Evolutionary conservation across 2,888 invertebrate species (phyloP).

Genomic region (Eupithecia vulgata): DNA sequence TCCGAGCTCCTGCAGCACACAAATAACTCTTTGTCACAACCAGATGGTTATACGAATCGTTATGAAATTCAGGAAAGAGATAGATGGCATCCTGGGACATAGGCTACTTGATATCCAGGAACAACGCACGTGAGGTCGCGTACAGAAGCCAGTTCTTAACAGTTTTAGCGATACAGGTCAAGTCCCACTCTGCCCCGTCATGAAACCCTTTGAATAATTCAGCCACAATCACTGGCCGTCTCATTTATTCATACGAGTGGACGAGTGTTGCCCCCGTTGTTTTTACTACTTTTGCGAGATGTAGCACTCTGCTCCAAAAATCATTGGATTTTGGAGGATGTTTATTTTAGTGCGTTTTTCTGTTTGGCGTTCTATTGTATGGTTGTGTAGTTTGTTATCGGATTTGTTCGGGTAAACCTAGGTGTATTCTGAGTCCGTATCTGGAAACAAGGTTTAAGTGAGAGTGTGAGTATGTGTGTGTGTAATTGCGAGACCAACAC

Average conservation of each 20-base stretch:
- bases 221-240: slow-evolving; percentile 76
- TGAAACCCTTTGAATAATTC: slow-evolving; percentile 70
- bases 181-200: slow-evolving; percentile 11
- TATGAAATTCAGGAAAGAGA: too few relatives aligned
- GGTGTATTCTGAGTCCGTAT: not conserved
- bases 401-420: not conserved
- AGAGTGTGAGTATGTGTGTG: too few relatives aligned
- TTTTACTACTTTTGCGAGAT: slow-evolving; percentile 45
- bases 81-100: too few relatives aligned
- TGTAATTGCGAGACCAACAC: too few relatives aligned
- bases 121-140: not conserved
- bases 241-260: slow-evolving; percentile 76
- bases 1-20: too few relatives aligned
- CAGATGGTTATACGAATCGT: too few relatives aligned
- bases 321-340: slow-evolving; percentile 4
- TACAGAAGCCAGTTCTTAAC: not conserved
- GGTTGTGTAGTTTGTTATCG: not conserved
- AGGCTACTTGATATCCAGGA: not conserved
- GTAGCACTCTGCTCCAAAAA: slow-evolving; percentile 20
- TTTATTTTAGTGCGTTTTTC: not conserved
- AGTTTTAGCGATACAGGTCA: slow-evolving; percentile 10
- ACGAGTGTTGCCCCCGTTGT: slow-evolving; percentile 43
- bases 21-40: too few relatives aligned
- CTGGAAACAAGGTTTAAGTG: too few relatives aligned
- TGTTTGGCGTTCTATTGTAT: not conserved